Percentiles rank a stretch among this genome's conserved stretches.
These are phyloP conservation scores for Drosophila paucipuncta DNA, from an alignment of 2,888 invertebrate genomes.

Conservation along the genomic window DNA sequence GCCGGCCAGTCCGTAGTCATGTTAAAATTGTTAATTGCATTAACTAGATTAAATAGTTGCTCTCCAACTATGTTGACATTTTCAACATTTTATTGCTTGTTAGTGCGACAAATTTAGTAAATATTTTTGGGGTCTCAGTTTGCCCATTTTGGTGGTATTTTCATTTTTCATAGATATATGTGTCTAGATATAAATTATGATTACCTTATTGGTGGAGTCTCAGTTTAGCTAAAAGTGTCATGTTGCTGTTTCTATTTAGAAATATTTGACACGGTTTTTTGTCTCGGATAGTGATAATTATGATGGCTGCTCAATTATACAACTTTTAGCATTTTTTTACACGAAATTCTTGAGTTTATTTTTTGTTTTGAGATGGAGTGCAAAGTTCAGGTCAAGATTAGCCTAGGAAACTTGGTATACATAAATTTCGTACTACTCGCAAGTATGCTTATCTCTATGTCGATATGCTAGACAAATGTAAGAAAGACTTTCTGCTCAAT, in stretches of 20 bases:
- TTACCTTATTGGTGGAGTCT: conserved; percentile 59
- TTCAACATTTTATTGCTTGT: conserved; percentile 84
- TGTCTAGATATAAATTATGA: conserved; percentile 67
- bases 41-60: conserved; percentile 84
- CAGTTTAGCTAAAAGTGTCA: conserved; percentile 71
- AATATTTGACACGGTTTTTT: conserved; percentile 77
- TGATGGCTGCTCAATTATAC: conserved; percentile 46
- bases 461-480: no score
- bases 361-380: not conserved
- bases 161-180: conserved; percentile 17
- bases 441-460: not conserved
- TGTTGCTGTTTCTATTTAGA: conserved; percentile 68
- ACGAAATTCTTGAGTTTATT: not conserved
- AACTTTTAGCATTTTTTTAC: not conserved
- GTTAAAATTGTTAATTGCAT: conserved; percentile 84
- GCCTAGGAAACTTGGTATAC: not conserved
- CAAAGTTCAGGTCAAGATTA: not conserved
- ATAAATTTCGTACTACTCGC: not conserved
- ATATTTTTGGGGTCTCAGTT: conserved; percentile 65
- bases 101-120: conserved; percentile 82
- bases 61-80: conserved; percentile 70
- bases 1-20: conserved; percentile 78
- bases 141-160: conserved; percentile 42
- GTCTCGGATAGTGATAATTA: conserved; percentile 43
- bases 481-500: no score